Percentiles rank a stretch among this genome's conserved stretches.
Evolutionary conservation across 2,888 invertebrate genomes (phyloP).

Genomic region (Apodemia duryi): DNA sequence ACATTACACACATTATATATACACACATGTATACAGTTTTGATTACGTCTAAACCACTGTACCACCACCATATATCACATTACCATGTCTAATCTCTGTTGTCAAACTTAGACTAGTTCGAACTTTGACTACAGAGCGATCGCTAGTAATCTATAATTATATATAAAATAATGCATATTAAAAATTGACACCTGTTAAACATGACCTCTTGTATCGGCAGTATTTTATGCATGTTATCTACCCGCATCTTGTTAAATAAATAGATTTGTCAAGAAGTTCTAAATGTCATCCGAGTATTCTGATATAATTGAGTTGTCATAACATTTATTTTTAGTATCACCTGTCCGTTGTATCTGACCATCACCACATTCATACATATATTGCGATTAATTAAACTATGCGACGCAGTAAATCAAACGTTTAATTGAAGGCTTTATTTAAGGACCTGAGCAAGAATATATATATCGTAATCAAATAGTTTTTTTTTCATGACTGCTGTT

Average conservation of each 20-base stretch:
- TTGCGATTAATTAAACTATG: background rate
- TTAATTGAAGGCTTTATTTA: background rate
- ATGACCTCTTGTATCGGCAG: background rate
- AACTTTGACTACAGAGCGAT: too few relatives aligned
- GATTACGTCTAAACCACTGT: too few relatives aligned
- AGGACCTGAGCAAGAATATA: background rate
- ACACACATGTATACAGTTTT: too few relatives aligned
- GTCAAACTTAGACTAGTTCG: too few relatives aligned
- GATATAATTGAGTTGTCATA: conserved; percentile 6
- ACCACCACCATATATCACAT: too few relatives aligned
- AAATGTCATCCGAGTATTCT: conserved; percentile 1
- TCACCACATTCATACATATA: background rate
- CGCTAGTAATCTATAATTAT: too few relatives aligned
- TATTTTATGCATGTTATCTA: background rate
- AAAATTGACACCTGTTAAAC: background rate
- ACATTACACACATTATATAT: too few relatives aligned
- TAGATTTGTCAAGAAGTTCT: background rate
- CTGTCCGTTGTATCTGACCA: background rate
- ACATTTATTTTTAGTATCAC: conserved; percentile 7
- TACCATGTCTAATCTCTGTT: too few relatives aligned
- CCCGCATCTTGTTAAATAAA: background rate
- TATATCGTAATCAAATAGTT: background rate
- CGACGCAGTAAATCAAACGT: background rate
- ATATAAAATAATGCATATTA: too few relatives aligned
- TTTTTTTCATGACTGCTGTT: too few relatives aligned